These are phyloP conservation scores for Leptinotarsa juncta DNA, from an alignment of 2,888 invertebrate species.

Conservation along the genomic window DNA sequence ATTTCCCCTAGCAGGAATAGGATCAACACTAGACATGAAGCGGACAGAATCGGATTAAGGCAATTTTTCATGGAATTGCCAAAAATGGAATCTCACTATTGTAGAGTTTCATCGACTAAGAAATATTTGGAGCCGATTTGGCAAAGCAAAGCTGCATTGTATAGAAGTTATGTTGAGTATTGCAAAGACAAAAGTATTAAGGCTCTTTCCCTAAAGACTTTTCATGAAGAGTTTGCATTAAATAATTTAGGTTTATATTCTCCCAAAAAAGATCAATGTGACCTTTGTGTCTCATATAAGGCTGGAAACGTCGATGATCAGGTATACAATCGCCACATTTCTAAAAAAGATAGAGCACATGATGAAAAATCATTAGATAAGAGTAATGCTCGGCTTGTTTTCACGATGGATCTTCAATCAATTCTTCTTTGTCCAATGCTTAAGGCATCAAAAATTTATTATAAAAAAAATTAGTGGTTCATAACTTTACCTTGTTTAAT, in stretches of 20 bases:
- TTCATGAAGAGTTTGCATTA: slow-evolving; percentile 1
- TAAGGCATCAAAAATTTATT: slow-evolving; percentile 38
- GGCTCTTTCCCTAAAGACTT: neutral
- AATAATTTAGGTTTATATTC: slow-evolving; percentile 32
- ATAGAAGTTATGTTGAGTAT: neutral
- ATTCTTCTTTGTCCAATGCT: slow-evolving; percentile 33
- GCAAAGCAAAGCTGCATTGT: slow-evolving; percentile 7
- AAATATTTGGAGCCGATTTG: slow-evolving; percentile 18
- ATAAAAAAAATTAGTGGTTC: slow-evolving; percentile 40
- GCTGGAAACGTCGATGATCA: slow-evolving; percentile 13
- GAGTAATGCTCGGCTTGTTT: slow-evolving; percentile 19
- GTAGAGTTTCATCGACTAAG: neutral
- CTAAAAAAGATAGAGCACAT: slow-evolving; percentile 28
- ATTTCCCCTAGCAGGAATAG: neutral
- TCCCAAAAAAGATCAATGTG: slow-evolving; percentile 38
- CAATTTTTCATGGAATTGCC: slow-evolving; percentile 34
- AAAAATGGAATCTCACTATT: slow-evolving; percentile 33
- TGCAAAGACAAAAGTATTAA: neutral
- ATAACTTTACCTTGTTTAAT: slow-evolving; percentile 44
- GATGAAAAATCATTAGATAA: slow-evolving; percentile 28
- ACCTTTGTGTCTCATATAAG: slow-evolving; percentile 26
- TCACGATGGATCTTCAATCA: slow-evolving; percentile 38
- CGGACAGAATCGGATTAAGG: neutral
- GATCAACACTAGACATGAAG: slow-evolving; percentile 1
- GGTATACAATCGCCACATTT: slow-evolving; percentile 5